Conservation (phyloP, 2,888 invertebrate genomes). For the Drymonia ruficornis region DNA sequence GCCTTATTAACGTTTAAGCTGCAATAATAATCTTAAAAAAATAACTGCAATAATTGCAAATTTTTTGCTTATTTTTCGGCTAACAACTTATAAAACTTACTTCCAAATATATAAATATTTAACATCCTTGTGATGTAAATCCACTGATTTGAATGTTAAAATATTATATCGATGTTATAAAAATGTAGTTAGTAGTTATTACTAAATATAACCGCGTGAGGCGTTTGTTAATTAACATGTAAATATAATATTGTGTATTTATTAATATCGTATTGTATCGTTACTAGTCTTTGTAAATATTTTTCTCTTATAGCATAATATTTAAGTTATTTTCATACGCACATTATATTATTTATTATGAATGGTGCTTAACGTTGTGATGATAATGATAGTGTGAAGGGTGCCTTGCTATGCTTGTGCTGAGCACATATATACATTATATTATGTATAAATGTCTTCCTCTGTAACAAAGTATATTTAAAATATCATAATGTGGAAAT, state of each 20-base stretch:
- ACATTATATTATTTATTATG: background rate
- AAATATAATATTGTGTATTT: slow-evolving; percentile 46
- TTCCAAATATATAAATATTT: background rate
- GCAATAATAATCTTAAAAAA: background rate
- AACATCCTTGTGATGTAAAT: background rate
- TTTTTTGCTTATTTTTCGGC: background rate
- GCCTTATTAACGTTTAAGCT: background rate
- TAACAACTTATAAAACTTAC: background rate
- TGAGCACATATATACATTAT: slow-evolving; percentile 9
- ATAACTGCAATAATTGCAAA: background rate
- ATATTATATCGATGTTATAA: background rate
- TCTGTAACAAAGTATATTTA: background rate
- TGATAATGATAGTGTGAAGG: slow-evolving; percentile 18
- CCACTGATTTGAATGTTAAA: background rate
- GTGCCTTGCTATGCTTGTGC: slow-evolving; percentile 43
- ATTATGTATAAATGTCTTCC: background rate
- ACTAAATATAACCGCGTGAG: slow-evolving; percentile 51
- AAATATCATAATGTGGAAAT: background rate
- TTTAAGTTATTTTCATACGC: slow-evolving; percentile 7
- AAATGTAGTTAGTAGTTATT: slow-evolving; percentile 12
- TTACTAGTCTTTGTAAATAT: slow-evolving; percentile 55
- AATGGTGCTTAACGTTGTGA: slow-evolving; percentile 51
- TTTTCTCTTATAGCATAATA: slow-evolving; percentile 34
- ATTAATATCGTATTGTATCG: slow-evolving; percentile 35
- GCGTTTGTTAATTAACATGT: slow-evolving; percentile 61